Evolutionary conservation across 2,797 vertebrate genomes (phyloP).

Genomic region (Phyllotis vaccarum): DNA sequence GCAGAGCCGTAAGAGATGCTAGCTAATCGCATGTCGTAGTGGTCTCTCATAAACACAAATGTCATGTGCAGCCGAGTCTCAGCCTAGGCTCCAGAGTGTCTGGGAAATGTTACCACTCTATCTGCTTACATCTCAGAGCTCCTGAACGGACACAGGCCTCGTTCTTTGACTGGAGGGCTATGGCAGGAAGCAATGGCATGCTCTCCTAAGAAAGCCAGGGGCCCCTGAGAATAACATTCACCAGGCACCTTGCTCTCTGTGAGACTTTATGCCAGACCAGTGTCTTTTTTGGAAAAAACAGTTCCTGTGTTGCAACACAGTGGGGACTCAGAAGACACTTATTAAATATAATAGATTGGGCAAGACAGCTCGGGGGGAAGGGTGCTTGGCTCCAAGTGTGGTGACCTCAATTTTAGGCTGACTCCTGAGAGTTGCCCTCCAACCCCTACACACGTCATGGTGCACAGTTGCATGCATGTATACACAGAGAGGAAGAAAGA

Average conservation of each 20-base stretch:
- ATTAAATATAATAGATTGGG: background rate
- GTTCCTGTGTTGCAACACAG: background rate
- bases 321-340: background rate
- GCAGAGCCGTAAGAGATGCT: background rate
- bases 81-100: background rate
- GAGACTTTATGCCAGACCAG: background rate
- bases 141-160: background rate
- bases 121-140: too few species aligned
- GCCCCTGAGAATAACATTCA: background rate
- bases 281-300: constrained; percentile 7
- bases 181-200: background rate
- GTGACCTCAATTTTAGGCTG: background rate
- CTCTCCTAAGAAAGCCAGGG: background rate
- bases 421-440: background rate
- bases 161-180: background rate
- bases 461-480: background rate
- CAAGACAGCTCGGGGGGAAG: background rate
- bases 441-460: too few species aligned
- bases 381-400: too few species aligned
- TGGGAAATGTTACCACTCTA: background rate
- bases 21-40: too few species aligned
- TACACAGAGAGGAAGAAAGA: background rate
- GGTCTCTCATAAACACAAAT: background rate
- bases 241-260: background rate
- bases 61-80: background rate